Evolutionary conservation across 2,113 vertebrate species (phyloP).

Genomic region (Campylomormyrus numenius): DNA sequence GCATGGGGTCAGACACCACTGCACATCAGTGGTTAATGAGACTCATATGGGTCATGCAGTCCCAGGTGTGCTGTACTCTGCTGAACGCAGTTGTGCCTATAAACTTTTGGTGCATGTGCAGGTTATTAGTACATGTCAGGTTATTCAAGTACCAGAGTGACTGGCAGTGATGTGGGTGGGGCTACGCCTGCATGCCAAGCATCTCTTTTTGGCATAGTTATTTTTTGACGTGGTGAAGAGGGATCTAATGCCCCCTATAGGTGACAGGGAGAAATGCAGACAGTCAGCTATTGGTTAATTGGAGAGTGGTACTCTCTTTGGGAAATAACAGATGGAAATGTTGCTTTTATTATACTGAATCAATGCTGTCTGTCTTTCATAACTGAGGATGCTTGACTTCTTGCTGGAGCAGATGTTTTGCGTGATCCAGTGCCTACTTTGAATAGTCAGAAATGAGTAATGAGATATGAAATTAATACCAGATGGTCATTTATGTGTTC

Average conservation of each 20-base stretch:
- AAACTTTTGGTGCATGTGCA: neutral
- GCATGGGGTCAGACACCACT: neutral
- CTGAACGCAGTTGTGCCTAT: neutral
- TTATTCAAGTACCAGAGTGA: neutral
- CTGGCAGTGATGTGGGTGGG: neutral
- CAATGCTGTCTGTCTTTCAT: neutral
- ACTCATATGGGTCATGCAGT: neutral
- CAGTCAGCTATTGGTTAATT: neutral
- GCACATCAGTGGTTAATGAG: neutral
- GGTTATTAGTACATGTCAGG: neutral
- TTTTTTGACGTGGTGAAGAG: neutral
- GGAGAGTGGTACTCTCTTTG: neutral
- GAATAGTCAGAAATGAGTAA: neutral
- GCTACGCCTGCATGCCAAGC: neutral
- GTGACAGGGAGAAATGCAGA: neutral
- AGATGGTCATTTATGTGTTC: neutral
- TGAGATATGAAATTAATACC: neutral
- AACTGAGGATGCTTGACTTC: neutral
- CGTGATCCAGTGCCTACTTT: neutral
- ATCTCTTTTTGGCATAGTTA: neutral
- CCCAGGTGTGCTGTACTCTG: neutral
- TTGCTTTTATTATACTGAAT: neutral
- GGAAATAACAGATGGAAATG: neutral
- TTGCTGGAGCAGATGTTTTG: neutral
- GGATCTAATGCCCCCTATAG: neutral